Base-by-base conservation (phyloP, 2,113 vertebrate species). In the Pyrgilauda ruficollis region DNA sequence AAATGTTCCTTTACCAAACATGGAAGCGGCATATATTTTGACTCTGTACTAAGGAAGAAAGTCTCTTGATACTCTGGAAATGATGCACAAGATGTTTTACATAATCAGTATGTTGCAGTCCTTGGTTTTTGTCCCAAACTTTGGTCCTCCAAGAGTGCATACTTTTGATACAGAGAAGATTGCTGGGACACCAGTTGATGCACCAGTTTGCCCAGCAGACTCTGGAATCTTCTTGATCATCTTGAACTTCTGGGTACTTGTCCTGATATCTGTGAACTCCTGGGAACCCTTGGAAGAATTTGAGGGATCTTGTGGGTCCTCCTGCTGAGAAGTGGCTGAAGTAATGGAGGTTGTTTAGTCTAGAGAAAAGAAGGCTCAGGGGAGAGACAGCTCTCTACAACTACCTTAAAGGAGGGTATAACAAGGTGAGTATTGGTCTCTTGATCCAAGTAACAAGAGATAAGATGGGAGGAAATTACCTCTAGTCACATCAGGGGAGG, bases 111-210 rank as follows among this genome's bases (percentile, higher is more conserved):
- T 66, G 24, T 6, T 14, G 23, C 8, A 47, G 12, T 39, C 39
- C 26, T 59, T 41, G 11, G 19, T 35, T 62, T 56, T 50, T 56
- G 33, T 63, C 37, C 10, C 19, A 79, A 23, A 28, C 4, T 56
- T 56, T 74, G 14, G 13, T 46, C 24, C 8, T 37, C 33, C 47
- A 31, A n/a, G 10, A 43, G 8, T 47, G 6, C 3, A 11, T 47
- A 33, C 6, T 55, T 77, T 66, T 15, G 12, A 39, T 21, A 61
- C 5, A 31, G 10, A 66, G 4, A 12, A 83, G 26, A 41, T 23
- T 21, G 3, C 10, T 15, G 35, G 9, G 14, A 46, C 15, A 50
- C 2, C 23, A 49, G 39, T 0, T n/a, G 4, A 37, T 53, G 13
- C 1, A 9, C 2, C 44, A 59, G 39, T 53, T 76, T 64, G 2